Percentiles rank a stretch among this genome's conserved stretches.
These are phyloP conservation scores for Eupithecia centaureata DNA, from an alignment of 2,888 invertebrate species.

Conservation along the genomic window DNA sequence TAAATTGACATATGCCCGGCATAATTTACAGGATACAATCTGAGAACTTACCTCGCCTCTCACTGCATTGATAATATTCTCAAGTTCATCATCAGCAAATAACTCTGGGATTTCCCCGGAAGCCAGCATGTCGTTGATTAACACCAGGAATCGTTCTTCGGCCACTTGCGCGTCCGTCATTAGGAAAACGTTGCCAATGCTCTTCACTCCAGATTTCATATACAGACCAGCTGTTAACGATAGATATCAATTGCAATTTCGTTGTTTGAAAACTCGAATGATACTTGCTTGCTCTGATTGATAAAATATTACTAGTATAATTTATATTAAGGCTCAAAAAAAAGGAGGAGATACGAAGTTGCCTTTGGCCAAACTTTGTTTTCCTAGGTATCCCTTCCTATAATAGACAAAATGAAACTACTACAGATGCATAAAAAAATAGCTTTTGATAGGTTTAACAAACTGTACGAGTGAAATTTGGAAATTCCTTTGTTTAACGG, in stretches of 20 bases:
- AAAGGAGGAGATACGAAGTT: too few species aligned
- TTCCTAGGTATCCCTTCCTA: too few species aligned
- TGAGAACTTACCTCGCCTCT: conserved; percentile 85
- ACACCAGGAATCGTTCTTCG: conserved; percentile 94
- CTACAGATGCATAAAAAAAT: too few species aligned
- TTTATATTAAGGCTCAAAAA: too few species aligned
- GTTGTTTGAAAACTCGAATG: background rate
- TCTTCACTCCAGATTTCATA: conserved; percentile 93
- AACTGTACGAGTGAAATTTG: too few species aligned
- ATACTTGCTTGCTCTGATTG: background rate
- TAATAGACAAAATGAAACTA: too few species aligned
- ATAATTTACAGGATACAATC: background rate
- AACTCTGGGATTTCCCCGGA: conserved; percentile 97
- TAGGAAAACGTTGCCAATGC: conserved; percentile 92
- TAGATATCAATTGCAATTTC: background rate
- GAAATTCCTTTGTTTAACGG: too few species aligned
- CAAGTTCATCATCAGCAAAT: conserved; percentile 94
- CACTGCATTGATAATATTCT: conserved; percentile 91
- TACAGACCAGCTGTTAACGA: conserved; percentile 87
- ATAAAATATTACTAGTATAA: background rate
- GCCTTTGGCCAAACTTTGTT: too few species aligned
- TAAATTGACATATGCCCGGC: background rate
- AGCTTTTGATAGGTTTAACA: too few species aligned
- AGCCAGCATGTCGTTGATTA: conserved; percentile 96
- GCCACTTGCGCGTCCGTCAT: conserved; percentile 98